phyloP scores from a whole-genome alignment of 2,797 vertebrate species.

The Megaceryle alcyon region DNA sequence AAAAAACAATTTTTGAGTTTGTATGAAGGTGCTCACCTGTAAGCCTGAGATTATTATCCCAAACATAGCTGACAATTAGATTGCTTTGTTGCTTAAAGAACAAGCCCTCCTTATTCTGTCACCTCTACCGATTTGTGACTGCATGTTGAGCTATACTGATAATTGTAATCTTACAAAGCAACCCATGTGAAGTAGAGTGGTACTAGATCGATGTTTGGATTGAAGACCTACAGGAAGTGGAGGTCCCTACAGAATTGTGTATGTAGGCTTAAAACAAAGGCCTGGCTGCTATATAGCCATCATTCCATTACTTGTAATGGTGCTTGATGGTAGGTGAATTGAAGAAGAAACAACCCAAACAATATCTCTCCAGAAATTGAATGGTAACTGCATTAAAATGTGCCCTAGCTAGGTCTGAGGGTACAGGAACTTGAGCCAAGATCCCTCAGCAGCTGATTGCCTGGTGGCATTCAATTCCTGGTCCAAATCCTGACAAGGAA shows the following conservation, averaged over 20 bases:
- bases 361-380: not conserved
- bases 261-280: not conserved
- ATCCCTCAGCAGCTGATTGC: not conserved
- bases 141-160: not conserved
- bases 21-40: not conserved
- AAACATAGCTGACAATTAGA: not conserved
- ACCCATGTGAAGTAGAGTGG: not conserved
- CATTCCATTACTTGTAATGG: not conserved
- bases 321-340: not conserved
- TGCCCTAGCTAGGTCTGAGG: not conserved
- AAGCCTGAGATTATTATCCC: not conserved
- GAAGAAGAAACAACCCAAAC: not conserved
- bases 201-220: not conserved
- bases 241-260: not conserved
- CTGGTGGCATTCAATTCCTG: not conserved
- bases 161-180: not conserved
- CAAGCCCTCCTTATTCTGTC: not conserved
- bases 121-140: not conserved
- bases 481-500: not conserved
- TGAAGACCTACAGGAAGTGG: not conserved
- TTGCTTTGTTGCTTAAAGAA: not conserved
- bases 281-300: not conserved
- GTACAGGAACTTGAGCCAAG: not conserved
- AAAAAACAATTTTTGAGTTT: not conserved
- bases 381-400: not conserved